phyloP scores from a whole-genome alignment of 2,888 invertebrate species.

The Coleophora deauratella region DNA sequence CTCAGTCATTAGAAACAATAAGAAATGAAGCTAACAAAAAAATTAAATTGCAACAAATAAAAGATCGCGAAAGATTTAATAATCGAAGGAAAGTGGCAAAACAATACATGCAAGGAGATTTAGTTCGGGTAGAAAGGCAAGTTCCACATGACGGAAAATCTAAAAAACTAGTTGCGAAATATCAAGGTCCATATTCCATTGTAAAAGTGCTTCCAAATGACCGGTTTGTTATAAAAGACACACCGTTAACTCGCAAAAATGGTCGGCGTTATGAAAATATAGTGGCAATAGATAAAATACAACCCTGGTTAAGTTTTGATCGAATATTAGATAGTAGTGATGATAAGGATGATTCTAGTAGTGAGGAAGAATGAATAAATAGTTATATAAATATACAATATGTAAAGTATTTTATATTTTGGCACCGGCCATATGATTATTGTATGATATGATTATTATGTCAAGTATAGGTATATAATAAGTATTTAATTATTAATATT shows the following conservation, averaged over 20 bases:
- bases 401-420: too few relatives aligned
- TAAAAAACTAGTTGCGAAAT: background rate
- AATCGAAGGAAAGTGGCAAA: background rate
- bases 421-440: too few relatives aligned
- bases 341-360: too few relatives aligned
- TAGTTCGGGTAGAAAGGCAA: background rate
- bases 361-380: too few relatives aligned
- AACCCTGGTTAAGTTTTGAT: background rate
- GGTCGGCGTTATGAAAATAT: background rate
- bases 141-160: background rate
- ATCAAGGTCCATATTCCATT: slow-evolving; percentile 1
- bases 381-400: too few relatives aligned
- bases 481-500: too few relatives aligned
- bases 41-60: background rate
- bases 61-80: background rate
- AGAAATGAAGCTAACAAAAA: background rate
- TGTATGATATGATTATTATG: too few relatives aligned
- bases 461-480: too few relatives aligned
- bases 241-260: slow-evolving; percentile 1
- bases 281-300: background rate
- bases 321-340: background rate
- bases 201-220: slow-evolving; percentile 1
- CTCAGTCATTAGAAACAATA: background rate
- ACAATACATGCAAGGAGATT: background rate
- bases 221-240: background rate